Conservation (phyloP, 2,113 vertebrate species). For the Hypomesus transpacificus region DNA sequence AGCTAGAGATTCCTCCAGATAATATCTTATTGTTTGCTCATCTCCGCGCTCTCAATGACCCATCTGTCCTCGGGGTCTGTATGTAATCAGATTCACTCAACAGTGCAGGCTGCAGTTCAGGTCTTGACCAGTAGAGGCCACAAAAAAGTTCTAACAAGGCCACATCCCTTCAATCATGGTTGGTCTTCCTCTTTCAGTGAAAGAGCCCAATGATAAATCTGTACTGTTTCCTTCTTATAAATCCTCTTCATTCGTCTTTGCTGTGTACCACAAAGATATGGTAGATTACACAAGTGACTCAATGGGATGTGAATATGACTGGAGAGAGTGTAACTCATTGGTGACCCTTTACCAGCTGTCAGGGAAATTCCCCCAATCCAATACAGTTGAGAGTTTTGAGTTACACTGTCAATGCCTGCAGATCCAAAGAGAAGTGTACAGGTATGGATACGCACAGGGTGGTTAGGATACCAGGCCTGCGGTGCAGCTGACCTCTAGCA, state of each 20-base stretch:
- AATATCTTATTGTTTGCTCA: slow-evolving; percentile 82
- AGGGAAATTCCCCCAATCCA: slow-evolving; percentile 51
- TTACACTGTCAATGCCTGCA: slow-evolving; percentile 63
- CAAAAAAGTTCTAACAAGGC: no score
- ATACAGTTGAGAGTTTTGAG: slow-evolving; percentile 63
- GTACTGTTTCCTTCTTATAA: no score
- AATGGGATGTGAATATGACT: no score
- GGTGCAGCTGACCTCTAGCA: slow-evolving; percentile 57
- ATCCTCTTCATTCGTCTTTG: no score
- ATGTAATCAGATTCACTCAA: slow-evolving; percentile 73
- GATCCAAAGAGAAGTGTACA: slow-evolving; percentile 59
- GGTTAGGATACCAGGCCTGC: slow-evolving; percentile 59
- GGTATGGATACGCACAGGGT: slow-evolving; percentile 54
- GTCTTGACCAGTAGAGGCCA: slow-evolving; percentile 22
- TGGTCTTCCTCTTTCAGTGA: no score
- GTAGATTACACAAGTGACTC: no score
- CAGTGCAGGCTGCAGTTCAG: slow-evolving; percentile 67
- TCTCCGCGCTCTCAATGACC: slow-evolving; percentile 76
- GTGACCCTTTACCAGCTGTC: slow-evolving; percentile 45
- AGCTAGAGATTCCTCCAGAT: slow-evolving; percentile 81
- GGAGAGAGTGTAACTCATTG: no score
- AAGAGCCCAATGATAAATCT: no score
- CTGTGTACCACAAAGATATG: neutral
- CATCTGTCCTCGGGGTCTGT: slow-evolving; percentile 73
- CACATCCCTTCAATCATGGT: no score